Percentiles rank a stretch among this genome's conserved stretches.
Conservation (phyloP, 1,140 invertebrate species). For the Camponotus pennsylvanicus region DNA sequence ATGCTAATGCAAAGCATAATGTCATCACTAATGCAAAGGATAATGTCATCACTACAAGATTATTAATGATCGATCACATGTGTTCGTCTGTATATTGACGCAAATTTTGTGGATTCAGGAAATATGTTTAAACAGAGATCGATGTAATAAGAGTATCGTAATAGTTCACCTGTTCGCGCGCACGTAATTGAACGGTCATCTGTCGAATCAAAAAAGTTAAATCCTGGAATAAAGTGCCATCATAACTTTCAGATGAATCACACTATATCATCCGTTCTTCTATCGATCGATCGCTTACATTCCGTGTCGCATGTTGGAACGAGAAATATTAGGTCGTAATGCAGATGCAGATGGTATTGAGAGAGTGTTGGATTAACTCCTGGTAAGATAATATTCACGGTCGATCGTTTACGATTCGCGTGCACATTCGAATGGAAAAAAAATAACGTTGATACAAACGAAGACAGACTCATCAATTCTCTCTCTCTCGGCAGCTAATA, state of each 20-base stretch:
- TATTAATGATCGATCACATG: constrained; percentile 14
- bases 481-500: not conserved
- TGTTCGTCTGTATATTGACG: not conserved
- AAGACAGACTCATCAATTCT: constrained; percentile 1
- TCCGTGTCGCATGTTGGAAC: constrained; percentile 30
- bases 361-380: constrained; percentile 23
- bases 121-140: not conserved
- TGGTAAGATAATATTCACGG: constrained; percentile 15
- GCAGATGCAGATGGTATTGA: not conserved
- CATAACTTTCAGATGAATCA: constrained; percentile 21
- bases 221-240: constrained; percentile 18
- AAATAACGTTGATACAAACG: not conserved
- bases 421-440: not conserved
- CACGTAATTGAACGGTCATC: not conserved
- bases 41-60: constrained; percentile 8
- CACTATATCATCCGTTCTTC: constrained; percentile 31
- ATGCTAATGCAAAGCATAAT: constrained; percentile 41
- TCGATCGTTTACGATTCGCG: constrained; percentile 1
- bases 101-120: not conserved
- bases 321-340: constrained; percentile 39
- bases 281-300: constrained; percentile 48
- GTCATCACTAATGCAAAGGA: constrained; percentile 17
- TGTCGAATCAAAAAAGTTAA: not conserved
- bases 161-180: not conserved
- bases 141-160: not conserved